Evolutionary conservation across 2,113 vertebrate species (phyloP), one percentile per base, ranked within the genome.

Genomic region (Hydropotes inermis): DNA sequence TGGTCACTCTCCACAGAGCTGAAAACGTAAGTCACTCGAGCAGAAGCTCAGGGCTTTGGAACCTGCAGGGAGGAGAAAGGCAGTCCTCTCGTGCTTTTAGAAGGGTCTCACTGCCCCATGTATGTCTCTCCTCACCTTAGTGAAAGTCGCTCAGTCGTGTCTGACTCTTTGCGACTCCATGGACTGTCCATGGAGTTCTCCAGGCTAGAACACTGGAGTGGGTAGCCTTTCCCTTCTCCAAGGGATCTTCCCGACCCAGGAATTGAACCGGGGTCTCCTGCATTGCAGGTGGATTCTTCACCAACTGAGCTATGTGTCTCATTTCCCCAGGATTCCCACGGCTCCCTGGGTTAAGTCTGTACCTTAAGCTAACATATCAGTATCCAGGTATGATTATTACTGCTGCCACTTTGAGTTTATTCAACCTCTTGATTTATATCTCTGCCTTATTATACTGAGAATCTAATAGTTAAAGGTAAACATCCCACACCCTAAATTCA

Each of bases 341-440:
- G 83, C 92, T 82, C 92, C 87, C 74, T 17, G 81, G 58, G 43
- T 86, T 94, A 87, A 74, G 93, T 91, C 89, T 91, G 47, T 94
- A 87, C 87, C 89, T 83, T 27, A 60, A 97, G 96, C 87, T 90
- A 97, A 95, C 96, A 96, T 92, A 98, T 91, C 76, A 97, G 82
- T 58, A 94, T 79, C 45, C 94, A 86, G 83, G 57, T 96, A 93
- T 96, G 96, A 81, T 97, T 98, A 95, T 93, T 84, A 96, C 87
- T 97, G 86, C 97, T 98, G 96, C 55, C 94, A 94, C 1, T 88
- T 97, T 93, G 23, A 93, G 95, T 96, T 86, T 97, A 97, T 97
- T 98, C 90, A 91, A 89, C 89, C 93, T 97, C 91, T 47, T 92
- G 86, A 98, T 97, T 98, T 96, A 58, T 87, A 79, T 82, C 87